Conservation (phyloP, 2,113 vertebrate genomes). For the Speoplatyrhinus poulsoni region DNA sequence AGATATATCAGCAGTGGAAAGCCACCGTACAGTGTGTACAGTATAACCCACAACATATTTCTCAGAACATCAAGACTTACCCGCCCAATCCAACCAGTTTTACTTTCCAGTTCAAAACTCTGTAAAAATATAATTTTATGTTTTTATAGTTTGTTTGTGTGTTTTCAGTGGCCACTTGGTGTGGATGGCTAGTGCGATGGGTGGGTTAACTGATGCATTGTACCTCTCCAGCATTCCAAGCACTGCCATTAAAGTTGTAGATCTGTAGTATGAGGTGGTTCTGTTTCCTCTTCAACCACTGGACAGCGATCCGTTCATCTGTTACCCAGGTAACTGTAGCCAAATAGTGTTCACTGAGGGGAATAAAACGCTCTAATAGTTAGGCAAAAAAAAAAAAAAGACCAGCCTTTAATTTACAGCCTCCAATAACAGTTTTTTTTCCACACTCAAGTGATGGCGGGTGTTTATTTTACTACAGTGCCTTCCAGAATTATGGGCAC, state of each 20-base stretch:
- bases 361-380: conserved; percentile 1
- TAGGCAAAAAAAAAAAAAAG: background rate
- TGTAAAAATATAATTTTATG: conserved; percentile 34
- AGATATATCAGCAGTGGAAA: background rate
- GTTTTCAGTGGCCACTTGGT: too few relatives aligned
- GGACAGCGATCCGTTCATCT: conserved; percentile 83
- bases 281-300: conserved; percentile 90
- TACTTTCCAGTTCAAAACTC: conserved; percentile 77
- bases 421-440: too few relatives aligned
- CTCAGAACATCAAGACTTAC: conserved; percentile 73
- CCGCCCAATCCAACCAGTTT: conserved; percentile 90
- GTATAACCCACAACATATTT: background rate
- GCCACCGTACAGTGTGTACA: background rate
- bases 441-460: too few relatives aligned
- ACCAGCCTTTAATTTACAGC: too few relatives aligned
- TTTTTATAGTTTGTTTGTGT: too few relatives aligned
- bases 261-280: conserved; percentile 84
- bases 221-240: conserved; percentile 60
- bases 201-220: too few relatives aligned
- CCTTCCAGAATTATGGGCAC: background rate
- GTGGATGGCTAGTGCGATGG: background rate
- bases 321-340: conserved; percentile 89
- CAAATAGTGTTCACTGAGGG: conserved; percentile 89
- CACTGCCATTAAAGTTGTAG: conserved; percentile 70
- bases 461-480: too few relatives aligned